phyloP scores from a whole-genome alignment of 2,888 invertebrate genomes.

The Megastigmus dorsalis region DNA sequence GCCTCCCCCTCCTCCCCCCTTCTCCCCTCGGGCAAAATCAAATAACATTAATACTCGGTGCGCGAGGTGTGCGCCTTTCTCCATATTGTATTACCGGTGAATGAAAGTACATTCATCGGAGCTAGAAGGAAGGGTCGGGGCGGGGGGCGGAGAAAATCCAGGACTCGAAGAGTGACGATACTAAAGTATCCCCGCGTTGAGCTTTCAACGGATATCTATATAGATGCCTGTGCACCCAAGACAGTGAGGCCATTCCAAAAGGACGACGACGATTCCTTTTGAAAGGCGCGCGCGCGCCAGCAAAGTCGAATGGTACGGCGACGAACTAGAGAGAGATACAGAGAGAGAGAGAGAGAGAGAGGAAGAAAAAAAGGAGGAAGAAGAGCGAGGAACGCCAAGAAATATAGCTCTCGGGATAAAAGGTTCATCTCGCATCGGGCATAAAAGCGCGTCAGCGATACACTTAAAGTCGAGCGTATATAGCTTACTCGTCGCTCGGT shows the following conservation, averaged over 20 bases:
- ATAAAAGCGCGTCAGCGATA: constrained; percentile 24
- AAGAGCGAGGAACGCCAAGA: not conserved
- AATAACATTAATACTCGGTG: constrained; percentile 27
- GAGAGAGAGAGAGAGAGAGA: not conserved
- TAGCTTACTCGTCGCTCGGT: no score
- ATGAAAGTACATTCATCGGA: constrained; percentile 11
- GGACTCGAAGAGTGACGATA: not conserved
- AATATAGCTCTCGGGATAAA: constrained; percentile 19
- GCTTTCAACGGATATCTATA: constrained; percentile 14
- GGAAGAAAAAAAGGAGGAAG: not conserved
- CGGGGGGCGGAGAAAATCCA: constrained; percentile 15
- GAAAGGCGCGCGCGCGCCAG: constrained; percentile 6
- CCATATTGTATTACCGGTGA: constrained; percentile 1
- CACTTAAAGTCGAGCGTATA: constrained; percentile 15
- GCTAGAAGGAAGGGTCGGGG: no score
- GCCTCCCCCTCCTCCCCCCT: no score
- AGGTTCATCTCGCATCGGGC: constrained; percentile 4
- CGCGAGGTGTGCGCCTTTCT: not conserved
- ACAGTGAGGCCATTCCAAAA: constrained; percentile 7
- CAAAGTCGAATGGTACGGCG: constrained; percentile 7
- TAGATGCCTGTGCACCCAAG: not conserved
- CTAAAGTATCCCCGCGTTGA: no score
- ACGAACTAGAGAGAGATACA: no score
- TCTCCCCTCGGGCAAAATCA: constrained; percentile 8
- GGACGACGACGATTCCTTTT: constrained; percentile 29